These are phyloP conservation scores for Amiota communis DNA, from an alignment of 2,888 invertebrate species.

Conservation along the genomic window DNA sequence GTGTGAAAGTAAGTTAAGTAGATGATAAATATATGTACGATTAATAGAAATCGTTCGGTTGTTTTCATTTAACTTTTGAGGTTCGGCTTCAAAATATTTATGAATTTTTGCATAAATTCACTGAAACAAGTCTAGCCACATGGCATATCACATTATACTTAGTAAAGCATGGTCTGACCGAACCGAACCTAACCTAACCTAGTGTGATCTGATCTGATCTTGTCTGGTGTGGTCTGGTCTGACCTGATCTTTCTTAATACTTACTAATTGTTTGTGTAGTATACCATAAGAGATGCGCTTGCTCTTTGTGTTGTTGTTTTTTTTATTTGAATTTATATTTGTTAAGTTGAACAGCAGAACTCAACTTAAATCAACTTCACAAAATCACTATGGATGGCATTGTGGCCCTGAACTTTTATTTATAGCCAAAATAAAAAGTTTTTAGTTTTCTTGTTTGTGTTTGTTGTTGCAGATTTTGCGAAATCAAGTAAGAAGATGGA, in stretches of 20 bases:
- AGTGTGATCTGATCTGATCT: too few species aligned
- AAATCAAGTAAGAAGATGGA: not conserved
- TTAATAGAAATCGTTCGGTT: conserved; percentile 47
- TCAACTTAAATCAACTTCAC: conserved; percentile 19
- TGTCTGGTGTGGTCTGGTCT: too few species aligned
- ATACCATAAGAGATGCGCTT: too few species aligned
- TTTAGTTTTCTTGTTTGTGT: not conserved
- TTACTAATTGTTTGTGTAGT: too few species aligned
- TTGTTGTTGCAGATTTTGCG: not conserved
- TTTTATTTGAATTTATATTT: conserved; percentile 23
- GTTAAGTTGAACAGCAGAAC: not conserved
- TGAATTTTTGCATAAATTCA: conserved; percentile 54
- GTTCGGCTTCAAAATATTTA: not conserved
- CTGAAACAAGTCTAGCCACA: conserved; percentile 38
- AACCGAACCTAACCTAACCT: too few species aligned
- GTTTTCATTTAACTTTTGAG: not conserved
- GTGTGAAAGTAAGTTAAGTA: conserved; percentile 58
- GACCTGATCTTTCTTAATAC: too few species aligned
- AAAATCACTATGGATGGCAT: not conserved
- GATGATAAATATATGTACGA: conserved; percentile 55
- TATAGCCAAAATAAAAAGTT: not conserved
- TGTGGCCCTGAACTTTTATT: conserved; percentile 22
- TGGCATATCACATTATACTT: too few species aligned
- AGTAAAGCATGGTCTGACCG: too few species aligned
- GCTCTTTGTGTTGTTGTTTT: not conserved